A percentile compares a stretch with the other conserved stretches of the same genome.
Evolutionary conservation across 2,113 vertebrate genomes (phyloP).

Genomic region (Atherinomorus stipes): DNA sequence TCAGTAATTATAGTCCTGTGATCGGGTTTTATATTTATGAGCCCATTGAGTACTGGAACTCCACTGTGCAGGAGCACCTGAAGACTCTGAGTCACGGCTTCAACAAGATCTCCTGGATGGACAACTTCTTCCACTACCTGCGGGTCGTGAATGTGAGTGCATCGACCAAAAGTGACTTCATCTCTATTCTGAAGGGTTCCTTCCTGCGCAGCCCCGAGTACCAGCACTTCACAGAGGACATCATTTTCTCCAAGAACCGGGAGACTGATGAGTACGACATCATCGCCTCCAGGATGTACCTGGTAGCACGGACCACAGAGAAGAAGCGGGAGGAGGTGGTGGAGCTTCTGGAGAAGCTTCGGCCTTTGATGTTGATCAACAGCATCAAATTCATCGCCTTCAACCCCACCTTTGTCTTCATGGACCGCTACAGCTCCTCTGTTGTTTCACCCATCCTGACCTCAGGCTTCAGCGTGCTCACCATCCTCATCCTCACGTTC

Average conservation of each 20-base stretch:
- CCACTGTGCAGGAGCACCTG: conserved; percentile 95
- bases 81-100: conserved; percentile 93
- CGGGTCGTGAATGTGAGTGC: conserved; percentile 90
- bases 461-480: conserved; percentile 93
- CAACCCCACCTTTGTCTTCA: conserved; percentile 98
- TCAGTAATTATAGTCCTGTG: conserved; percentile 98
- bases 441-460: conserved; percentile 95
- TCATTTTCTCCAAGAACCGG: conserved; percentile 95
- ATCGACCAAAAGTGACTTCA: conserved; percentile 94
- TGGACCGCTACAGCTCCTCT: conserved; percentile 96
- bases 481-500: conserved; percentile 95
- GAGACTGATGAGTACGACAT: conserved; percentile 93
- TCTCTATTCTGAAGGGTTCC: conserved; percentile 90
- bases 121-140: conserved; percentile 96
- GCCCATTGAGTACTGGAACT: conserved; percentile 98
- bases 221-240: conserved; percentile 97
- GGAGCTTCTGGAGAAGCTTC: conserved; percentile 92
- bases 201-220: conserved; percentile 96
- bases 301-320: conserved; percentile 95
- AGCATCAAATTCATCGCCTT: conserved; percentile 99
- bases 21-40: conserved; percentile 99
- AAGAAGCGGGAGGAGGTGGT: conserved; percentile 93
- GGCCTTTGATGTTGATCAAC: conserved; percentile 94
- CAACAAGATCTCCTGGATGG: conserved; percentile 97
- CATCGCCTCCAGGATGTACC: conserved; percentile 94